Percentiles rank a stretch among this genome's conserved stretches.
Conservation (phyloP, 2,113 vertebrate genomes). For the Brevimyrus niger region DNA sequence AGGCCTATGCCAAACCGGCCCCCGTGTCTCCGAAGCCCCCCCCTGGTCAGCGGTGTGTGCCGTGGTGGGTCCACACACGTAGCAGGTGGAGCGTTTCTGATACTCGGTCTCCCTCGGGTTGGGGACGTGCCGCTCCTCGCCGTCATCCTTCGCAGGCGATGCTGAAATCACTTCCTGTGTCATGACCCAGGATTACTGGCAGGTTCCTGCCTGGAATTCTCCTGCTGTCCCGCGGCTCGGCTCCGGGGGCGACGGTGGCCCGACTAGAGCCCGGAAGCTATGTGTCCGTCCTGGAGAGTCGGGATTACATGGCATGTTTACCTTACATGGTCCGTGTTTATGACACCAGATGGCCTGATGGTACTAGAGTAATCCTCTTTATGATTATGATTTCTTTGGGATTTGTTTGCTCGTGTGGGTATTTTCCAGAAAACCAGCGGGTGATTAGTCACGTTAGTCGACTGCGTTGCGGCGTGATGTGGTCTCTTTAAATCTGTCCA, state of each 20-base stretch:
- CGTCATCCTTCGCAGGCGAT: background rate
- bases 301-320: background rate
- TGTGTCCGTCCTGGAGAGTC: background rate
- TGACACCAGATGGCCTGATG: constrained; percentile 2
- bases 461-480: background rate
- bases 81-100: background rate
- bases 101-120: background rate
- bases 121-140: background rate
- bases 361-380: background rate
- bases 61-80: background rate
- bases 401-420: constrained; percentile 2
- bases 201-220: background rate
- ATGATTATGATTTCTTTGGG: constrained; percentile 4
- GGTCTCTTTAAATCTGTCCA: background rate
- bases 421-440: background rate
- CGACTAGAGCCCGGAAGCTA: background rate
- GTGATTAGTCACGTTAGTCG: background rate
- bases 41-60: background rate
- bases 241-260: background rate
- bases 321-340: background rate
- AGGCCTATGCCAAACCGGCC: background rate
- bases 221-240: background rate
- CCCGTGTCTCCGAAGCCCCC: background rate
- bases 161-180: background rate
- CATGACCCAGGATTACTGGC: background rate